Base-by-base conservation (phyloP, 2,113 vertebrate species). In the Nerophis lumbriciformis region DNA sequence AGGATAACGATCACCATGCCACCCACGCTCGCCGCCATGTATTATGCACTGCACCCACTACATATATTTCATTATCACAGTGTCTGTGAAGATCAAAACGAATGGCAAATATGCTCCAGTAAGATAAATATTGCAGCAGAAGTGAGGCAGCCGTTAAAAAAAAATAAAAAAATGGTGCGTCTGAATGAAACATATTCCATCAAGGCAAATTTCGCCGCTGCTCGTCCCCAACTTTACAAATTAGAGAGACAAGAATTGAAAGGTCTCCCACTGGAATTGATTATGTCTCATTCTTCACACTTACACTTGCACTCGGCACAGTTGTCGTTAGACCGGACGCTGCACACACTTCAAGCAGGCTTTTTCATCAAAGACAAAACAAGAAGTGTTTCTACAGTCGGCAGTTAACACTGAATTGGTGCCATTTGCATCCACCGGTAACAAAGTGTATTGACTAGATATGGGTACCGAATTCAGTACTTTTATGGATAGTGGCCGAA, bases 21-120 rank as follows among this genome's bases (percentile, higher is more conserved):
- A 68, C 53, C 45, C 54, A 10, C 69, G 80, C 53, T 60, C 69
- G 66, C 75, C 65, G 13, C 63, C 48, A 82, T 85, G 80, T 66
- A 82, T 85, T 79, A 85, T 83, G 76, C 80, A 78, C 77, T 58
- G 62, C 57, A 69, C 57, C 28, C 68, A 63, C 65, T 52, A 62
- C 65, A 71, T 70, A 69, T 75, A 56, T 87, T 81, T 84, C 81
- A 87, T 82, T 81, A 82, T 84, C 67, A 83, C 78, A 69, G 63
- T 44, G n/a, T 83, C 68, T 85, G 78, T 76, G 66, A 79, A 83
- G 79, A 85, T 83, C 73, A 82, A 80, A 85, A 83, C 68, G 76
- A 85, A 86, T 80, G 50, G 63, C 53, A 75, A 83, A 83, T 71
- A 59, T 68, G 51, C 69, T 73, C 35, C 36, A n/a, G 7, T 9